Evolutionary conservation across 2,113 vertebrate genomes (phyloP).

Genomic region (Leucosticte australis): DNA sequence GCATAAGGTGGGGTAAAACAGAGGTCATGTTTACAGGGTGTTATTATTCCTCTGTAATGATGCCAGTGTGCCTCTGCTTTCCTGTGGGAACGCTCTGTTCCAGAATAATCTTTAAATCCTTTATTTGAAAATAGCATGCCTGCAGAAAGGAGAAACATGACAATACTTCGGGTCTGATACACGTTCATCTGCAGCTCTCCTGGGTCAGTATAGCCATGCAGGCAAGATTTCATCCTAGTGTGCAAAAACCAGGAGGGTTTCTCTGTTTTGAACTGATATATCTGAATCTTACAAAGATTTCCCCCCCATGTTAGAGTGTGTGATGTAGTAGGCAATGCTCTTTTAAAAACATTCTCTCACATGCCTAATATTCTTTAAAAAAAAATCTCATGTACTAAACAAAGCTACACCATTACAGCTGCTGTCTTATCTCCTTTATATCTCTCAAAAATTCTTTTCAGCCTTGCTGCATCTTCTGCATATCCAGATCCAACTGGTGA

Average conservation of each 20-base stretch:
- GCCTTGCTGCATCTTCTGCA: background rate
- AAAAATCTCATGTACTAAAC: background rate
- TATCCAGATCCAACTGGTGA: background rate
- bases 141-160: background rate
- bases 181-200: background rate
- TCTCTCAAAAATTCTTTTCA: background rate
- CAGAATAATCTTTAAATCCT: constrained; percentile 26
- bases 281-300: background rate
- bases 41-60: constrained; percentile 21
- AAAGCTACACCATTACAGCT: background rate
- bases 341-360: background rate
- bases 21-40: constrained; percentile 15
- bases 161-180: background rate
- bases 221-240: background rate
- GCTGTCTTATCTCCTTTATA: background rate
- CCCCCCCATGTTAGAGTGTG: background rate
- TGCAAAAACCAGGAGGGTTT: background rate
- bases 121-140: background rate
- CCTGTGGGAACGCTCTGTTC: constrained; percentile 33
- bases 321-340: background rate
- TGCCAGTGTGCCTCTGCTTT: background rate
- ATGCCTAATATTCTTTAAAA: background rate
- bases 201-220: background rate
- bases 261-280: background rate
- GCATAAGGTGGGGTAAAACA: constrained; percentile 25